Conservation (phyloP, 2,888 invertebrate genomes). For the Xestia xanthographa region DNA sequence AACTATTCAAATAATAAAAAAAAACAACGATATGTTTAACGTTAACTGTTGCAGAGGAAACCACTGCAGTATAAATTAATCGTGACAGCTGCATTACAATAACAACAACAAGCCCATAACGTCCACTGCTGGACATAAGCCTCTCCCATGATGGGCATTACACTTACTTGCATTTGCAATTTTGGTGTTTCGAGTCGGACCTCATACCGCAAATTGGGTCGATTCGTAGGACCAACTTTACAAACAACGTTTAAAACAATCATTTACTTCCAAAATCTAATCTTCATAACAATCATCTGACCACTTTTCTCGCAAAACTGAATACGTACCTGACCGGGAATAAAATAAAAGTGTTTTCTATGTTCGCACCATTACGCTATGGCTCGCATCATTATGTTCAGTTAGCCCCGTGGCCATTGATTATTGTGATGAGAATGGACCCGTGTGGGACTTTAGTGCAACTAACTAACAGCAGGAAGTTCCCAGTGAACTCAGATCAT, state of each 20-base stretch:
- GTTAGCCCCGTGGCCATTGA: slow-evolving; percentile 83
- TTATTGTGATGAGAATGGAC: slow-evolving; percentile 84
- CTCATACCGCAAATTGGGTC: no score
- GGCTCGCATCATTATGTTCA: slow-evolving; percentile 82
- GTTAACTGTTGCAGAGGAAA: neutral
- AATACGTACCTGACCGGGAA: slow-evolving; percentile 72
- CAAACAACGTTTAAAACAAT: neutral
- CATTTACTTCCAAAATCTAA: neutral
- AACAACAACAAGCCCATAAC: no score
- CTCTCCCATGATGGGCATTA: no score
- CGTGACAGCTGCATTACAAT: neutral
- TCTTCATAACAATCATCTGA: neutral
- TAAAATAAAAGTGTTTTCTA: slow-evolving; percentile 82
- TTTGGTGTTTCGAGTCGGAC: neutral
- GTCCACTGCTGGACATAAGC: no score
- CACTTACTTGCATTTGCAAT: neutral
- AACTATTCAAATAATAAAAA: neutral
- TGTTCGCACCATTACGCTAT: slow-evolving; percentile 85
- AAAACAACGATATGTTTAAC: neutral
- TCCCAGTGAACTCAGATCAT: slow-evolving; percentile 75
- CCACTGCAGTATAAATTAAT: neutral
- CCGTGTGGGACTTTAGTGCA: slow-evolving; percentile 64
- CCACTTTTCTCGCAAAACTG: slow-evolving; percentile 40
- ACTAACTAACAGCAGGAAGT: slow-evolving; percentile 67
- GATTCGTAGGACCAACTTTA: neutral